phyloP scores from a whole-genome alignment of 2,888 invertebrate genomes.

The Thyatira batis region DNA sequence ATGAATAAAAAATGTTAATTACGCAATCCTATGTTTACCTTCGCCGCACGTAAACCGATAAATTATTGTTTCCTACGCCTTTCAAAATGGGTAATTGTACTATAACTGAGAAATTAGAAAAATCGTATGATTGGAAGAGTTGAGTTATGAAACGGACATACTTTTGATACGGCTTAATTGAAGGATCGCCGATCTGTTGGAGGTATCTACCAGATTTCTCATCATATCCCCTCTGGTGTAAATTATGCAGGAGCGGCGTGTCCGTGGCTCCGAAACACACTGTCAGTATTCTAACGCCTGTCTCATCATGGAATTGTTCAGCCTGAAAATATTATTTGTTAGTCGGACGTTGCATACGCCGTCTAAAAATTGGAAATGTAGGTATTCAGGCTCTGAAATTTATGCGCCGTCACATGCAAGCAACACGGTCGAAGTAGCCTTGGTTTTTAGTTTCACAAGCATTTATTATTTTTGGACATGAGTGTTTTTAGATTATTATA shows the following conservation, averaged over 20 bases:
- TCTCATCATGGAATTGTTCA: slow-evolving; percentile 19
- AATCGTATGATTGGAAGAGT: background rate
- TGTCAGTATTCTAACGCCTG: slow-evolving; percentile 26
- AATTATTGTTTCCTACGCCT: background rate
- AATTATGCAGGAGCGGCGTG: slow-evolving; percentile 20
- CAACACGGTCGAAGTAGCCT: no score
- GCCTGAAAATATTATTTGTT: slow-evolving; percentile 12
- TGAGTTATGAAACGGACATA: background rate
- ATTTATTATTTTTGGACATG: no score
- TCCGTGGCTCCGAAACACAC: slow-evolving; percentile 26
- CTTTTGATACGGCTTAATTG: background rate
- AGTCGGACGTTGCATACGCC: background rate
- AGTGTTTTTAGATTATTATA: no score
- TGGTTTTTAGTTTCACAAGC: no score
- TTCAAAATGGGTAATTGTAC: background rate
- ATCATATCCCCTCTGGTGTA: slow-evolving; percentile 12
- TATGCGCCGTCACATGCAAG: no score
- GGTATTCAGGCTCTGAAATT: background rate
- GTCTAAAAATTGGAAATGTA: background rate
- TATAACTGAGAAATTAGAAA: background rate
- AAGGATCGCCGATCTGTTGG: background rate
- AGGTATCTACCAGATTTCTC: slow-evolving; percentile 7
- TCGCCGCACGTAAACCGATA: background rate
- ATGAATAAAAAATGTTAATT: background rate
- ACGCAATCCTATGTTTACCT: background rate